Conservation (phyloP, 2,113 vertebrate genomes). For the Myrmecobius fasciatus region DNA sequence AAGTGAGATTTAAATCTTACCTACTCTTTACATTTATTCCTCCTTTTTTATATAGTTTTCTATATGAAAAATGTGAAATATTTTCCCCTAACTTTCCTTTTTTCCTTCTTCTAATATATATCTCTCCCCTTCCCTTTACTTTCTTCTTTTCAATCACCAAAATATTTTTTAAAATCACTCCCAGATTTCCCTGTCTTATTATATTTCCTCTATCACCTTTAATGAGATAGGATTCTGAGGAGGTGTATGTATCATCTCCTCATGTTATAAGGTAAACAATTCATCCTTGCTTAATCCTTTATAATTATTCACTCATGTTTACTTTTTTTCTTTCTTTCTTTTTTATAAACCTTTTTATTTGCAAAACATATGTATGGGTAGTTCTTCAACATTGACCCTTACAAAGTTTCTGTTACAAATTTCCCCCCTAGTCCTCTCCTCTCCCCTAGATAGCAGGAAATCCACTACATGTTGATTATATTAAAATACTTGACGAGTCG, state of each 20-base stretch:
- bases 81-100: background rate
- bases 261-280: background rate
- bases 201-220: background rate
- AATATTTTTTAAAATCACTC: background rate
- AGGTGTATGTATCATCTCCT: background rate
- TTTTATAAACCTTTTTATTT: too few relatives aligned
- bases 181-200: background rate
- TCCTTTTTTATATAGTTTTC: too few relatives aligned
- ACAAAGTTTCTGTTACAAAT: too few relatives aligned
- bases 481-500: too few relatives aligned
- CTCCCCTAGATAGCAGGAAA: too few relatives aligned
- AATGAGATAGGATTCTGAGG: background rate
- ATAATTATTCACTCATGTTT: background rate
- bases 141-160: background rate
- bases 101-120: background rate
- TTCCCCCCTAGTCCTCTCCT: too few relatives aligned
- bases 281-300: background rate
- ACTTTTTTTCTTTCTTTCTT: too few relatives aligned
- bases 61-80: background rate
- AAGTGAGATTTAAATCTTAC: background rate
- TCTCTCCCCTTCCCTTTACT: background rate
- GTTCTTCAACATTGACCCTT: too few relatives aligned
- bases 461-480: too few relatives aligned
- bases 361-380: too few relatives aligned
- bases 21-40: background rate